phyloP scores from a whole-genome alignment of 2,797 vertebrate species.

The Phyllotis vaccarum region DNA sequence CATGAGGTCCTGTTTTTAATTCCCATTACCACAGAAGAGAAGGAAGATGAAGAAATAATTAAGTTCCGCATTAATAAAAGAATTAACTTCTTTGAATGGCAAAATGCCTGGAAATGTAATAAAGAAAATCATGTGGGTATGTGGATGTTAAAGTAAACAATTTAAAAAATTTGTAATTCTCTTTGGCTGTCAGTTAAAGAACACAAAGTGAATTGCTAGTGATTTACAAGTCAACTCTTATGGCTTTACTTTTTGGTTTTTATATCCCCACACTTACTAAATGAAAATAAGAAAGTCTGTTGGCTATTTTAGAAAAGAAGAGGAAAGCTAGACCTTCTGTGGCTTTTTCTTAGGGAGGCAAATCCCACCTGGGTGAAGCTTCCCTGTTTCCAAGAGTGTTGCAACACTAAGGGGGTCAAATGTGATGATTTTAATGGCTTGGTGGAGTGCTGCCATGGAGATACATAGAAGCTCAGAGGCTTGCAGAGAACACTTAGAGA shows the following conservation, averaged over 20 bases:
- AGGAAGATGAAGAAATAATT: background rate
- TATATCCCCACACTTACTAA: background rate
- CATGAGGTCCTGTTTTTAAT: background rate
- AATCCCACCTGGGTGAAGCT: slow-evolving; percentile 46
- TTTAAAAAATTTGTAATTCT: background rate
- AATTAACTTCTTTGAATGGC: background rate
- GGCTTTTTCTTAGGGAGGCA: slow-evolving; percentile 11
- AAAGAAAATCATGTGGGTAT: background rate
- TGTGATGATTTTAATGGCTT: slow-evolving; percentile 27
- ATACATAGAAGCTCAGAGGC: slow-evolving; percentile 69
- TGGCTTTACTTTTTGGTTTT: slow-evolving; percentile 4
- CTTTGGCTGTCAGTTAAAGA: background rate
- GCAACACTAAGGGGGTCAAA: slow-evolving; percentile 24
- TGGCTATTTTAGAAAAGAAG: slow-evolving; percentile 28
- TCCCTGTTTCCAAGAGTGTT: slow-evolving; percentile 43
- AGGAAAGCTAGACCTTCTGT: background rate
- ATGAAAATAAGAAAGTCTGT: background rate
- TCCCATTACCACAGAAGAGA: background rate
- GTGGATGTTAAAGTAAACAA: background rate
- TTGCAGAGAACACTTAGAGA: slow-evolving; percentile 77
- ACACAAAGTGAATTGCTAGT: background rate
- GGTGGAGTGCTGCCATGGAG: background rate
- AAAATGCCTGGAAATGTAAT: background rate
- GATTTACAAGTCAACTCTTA: background rate
- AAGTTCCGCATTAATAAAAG: background rate